A percentile compares a stretch with the other conserved stretches of the same genome.
phyloP scores from a whole-genome alignment of 1,140 invertebrate genomes.

The Venturia canescens region DNA sequence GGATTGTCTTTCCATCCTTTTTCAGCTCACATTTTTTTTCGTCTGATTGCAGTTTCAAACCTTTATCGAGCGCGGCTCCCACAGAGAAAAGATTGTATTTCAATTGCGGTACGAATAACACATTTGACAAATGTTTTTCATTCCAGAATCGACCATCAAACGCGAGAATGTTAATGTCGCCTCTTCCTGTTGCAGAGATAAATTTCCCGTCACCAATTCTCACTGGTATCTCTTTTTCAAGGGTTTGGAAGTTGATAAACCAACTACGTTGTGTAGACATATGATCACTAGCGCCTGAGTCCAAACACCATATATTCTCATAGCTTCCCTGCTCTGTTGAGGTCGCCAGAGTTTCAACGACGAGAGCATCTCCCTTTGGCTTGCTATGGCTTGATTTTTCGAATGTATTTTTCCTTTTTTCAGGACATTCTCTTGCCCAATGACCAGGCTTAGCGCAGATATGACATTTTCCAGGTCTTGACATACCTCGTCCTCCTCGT shows the following conservation, averaged over 20 bases:
- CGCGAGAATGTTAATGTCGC: constrained; percentile 17
- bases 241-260: constrained; percentile 22
- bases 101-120: constrained; percentile 66
- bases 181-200: constrained; percentile 44
- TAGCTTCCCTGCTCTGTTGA: not conserved
- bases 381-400: not conserved
- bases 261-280: constrained; percentile 48
- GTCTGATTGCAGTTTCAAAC: not conserved
- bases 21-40: not conserved
- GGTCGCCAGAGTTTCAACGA: no score
- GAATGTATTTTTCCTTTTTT: not conserved
- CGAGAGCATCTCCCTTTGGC: not conserved
- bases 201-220: constrained; percentile 46
- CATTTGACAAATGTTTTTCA: constrained; percentile 60
- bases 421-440: constrained; percentile 5
- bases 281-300: constrained; percentile 61
- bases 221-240: constrained; percentile 30
- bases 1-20: constrained; percentile 5
- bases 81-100: constrained; percentile 44
- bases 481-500: not conserved
- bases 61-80: constrained; percentile 9
- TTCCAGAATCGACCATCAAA: constrained; percentile 49
- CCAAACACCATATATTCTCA: constrained; percentile 54
- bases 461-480: constrained; percentile 19
- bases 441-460: constrained; percentile 39